phyloP scores from a whole-genome alignment of 2,888 invertebrate genomes.

The Auanema freiburgensis region DNA sequence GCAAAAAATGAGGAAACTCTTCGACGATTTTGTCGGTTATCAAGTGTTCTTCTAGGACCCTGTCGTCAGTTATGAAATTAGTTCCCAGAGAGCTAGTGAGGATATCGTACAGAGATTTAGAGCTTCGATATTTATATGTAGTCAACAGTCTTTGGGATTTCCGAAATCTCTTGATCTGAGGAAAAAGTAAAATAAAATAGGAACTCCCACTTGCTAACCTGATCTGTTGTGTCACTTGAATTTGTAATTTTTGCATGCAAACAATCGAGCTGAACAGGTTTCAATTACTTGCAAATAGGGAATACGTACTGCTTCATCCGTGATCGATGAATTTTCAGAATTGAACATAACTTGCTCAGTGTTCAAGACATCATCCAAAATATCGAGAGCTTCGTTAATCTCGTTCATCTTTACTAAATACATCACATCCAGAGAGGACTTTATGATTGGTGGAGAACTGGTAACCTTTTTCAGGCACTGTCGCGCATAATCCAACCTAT shows the following conservation, averaged over 20 bases:
- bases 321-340: conserved; percentile 27
- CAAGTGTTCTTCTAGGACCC: conserved; percentile 14
- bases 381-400: conserved; percentile 32
- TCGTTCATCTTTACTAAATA: conserved; percentile 24
- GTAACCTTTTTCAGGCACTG: conserved; percentile 23
- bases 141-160: conserved; percentile 29
- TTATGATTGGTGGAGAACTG: conserved; percentile 26
- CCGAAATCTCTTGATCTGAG: conserved; percentile 16
- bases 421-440: conserved; percentile 19
- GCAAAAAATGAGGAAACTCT: conserved; percentile 25
- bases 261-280: conserved; percentile 26
- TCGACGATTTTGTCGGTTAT: conserved; percentile 21
- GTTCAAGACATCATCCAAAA: conserved; percentile 29
- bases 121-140: conserved; percentile 21
- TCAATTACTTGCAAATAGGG: background rate
- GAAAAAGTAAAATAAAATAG: background rate
- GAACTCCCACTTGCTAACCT: conserved; percentile 12
- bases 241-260: conserved; percentile 27
- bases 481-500: conserved; percentile 27
- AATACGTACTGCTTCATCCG: conserved; percentile 31
- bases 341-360: conserved; percentile 26
- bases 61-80: background rate
- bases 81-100: background rate
- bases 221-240: conserved; percentile 16
- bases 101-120: conserved; percentile 24